Conservation (phyloP, 2,113 vertebrate genomes). For the Cephalopholis sonnerati region DNA sequence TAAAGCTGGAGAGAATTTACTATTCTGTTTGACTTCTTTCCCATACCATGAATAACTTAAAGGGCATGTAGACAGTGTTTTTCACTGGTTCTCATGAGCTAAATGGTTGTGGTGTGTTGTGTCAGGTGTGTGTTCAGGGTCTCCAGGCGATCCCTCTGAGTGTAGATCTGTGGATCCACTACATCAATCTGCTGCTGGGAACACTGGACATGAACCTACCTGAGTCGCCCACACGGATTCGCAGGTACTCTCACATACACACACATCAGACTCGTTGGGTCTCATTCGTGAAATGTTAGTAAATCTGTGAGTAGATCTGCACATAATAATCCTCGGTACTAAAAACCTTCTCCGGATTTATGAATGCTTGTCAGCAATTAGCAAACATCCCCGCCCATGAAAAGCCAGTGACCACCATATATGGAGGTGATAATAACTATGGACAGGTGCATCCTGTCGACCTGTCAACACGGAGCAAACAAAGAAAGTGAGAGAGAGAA, state of each 20-base stretch:
- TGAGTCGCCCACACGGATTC: constrained; percentile 84
- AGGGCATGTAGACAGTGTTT: not conserved
- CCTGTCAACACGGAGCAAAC: too few species aligned
- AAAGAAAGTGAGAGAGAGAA: too few species aligned
- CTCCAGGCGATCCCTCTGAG: constrained; percentile 88
- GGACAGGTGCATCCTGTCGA: too few species aligned
- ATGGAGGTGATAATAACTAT: too few species aligned
- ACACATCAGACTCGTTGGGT: too few species aligned
- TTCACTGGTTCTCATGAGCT: not conserved
- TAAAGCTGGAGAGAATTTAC: constrained; percentile 36
- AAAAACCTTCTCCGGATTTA: too few species aligned
- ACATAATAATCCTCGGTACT: too few species aligned
- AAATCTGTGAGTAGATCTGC: too few species aligned
- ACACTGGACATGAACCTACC: constrained; percentile 86
- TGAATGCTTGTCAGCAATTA: too few species aligned
- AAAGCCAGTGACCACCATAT: too few species aligned
- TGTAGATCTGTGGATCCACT: constrained; percentile 91
- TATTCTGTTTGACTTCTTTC: not conserved
- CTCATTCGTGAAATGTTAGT: too few species aligned
- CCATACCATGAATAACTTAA: not conserved
- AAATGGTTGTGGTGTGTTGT: constrained; percentile 11
- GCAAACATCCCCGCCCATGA: too few species aligned
- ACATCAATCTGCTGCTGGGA: constrained; percentile 87
- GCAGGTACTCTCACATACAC: constrained; percentile 73
- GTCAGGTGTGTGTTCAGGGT: constrained; percentile 87